Evolutionary conservation across 2,888 invertebrate species (phyloP).

Genomic region (Arenicola marina): DNA sequence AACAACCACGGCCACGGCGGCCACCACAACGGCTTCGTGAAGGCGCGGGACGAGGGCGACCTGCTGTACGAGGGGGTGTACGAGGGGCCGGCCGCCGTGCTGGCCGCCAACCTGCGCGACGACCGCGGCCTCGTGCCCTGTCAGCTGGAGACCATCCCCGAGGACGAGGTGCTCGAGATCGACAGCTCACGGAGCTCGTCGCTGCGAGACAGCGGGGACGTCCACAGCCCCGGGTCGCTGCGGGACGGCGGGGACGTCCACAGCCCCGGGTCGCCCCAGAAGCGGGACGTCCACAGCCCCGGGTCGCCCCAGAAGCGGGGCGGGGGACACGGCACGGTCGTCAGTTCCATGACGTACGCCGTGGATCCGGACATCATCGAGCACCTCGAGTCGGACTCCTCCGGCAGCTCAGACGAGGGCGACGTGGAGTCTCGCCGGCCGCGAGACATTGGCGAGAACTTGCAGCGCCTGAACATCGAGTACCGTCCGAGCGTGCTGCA

Average conservation of each 20-base stretch:
- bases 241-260: background rate
- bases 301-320: background rate
- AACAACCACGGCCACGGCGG: constrained; percentile 2
- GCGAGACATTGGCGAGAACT: constrained; percentile 5
- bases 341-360: no score
- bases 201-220: background rate
- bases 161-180: constrained; percentile 28
- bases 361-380: background rate
- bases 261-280: background rate
- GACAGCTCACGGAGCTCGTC: background rate
- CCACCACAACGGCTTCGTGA: constrained; percentile 4
- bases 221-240: background rate
- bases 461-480: constrained; percentile 6
- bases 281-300: background rate
- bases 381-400: background rate
- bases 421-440: background rate
- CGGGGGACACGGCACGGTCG: no score
- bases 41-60: background rate
- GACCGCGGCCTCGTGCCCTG: constrained; percentile 14
- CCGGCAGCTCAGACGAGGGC: background rate
- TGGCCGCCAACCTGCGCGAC: constrained; percentile 5
- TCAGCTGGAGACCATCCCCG: constrained; percentile 29
- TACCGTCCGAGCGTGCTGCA: constrained; percentile 17
- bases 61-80: constrained; percentile 3
- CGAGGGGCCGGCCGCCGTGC: constrained; percentile 1